phyloP scores from a whole-genome alignment of 2,888 invertebrate species.

The Zaprionus bogoriensis region DNA sequence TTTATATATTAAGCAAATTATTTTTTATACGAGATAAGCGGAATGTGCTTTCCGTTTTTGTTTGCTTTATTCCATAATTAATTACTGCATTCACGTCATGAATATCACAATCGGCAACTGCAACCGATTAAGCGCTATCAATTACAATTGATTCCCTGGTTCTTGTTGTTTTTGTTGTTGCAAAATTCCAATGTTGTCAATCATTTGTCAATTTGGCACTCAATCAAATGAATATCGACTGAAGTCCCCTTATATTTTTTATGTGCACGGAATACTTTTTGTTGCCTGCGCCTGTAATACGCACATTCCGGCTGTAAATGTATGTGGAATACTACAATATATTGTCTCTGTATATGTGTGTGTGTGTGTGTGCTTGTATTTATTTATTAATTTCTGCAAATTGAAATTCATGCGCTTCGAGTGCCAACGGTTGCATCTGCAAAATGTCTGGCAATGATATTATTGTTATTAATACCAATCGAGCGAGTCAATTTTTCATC shows the following conservation, averaged over 20 bases:
- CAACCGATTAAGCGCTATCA: conserved; percentile 17
- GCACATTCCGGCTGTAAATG: neutral
- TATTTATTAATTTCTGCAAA: conserved; percentile 54
- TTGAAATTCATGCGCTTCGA: conserved; percentile 63
- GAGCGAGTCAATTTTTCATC: conserved; percentile 43
- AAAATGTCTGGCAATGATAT: conserved; percentile 59
- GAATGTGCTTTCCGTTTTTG: neutral
- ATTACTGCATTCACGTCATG: conserved; percentile 18
- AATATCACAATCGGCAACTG: conserved; percentile 11
- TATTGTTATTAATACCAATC: conserved; percentile 59
- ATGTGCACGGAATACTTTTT: neutral
- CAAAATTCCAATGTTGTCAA: conserved; percentile 58
- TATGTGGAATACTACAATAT: too few species aligned
- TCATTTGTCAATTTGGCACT: conserved; percentile 74
- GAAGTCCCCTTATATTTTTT: conserved; percentile 21
- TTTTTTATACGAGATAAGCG: neutral
- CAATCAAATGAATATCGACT: conserved; percentile 52
- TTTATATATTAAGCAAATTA: conserved; percentile 8
- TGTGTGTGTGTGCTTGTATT: conserved; percentile 8
- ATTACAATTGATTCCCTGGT: conserved; percentile 1
- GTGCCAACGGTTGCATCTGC: conserved; percentile 59
- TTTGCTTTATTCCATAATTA: neutral
- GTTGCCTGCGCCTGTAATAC: neutral
- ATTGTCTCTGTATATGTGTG: too few species aligned
- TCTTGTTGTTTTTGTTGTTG: conserved; percentile 6